These are phyloP conservation scores for Semicossyphus pulcher DNA, from an alignment of 2,113 vertebrate species.

Conservation along the genomic window DNA sequence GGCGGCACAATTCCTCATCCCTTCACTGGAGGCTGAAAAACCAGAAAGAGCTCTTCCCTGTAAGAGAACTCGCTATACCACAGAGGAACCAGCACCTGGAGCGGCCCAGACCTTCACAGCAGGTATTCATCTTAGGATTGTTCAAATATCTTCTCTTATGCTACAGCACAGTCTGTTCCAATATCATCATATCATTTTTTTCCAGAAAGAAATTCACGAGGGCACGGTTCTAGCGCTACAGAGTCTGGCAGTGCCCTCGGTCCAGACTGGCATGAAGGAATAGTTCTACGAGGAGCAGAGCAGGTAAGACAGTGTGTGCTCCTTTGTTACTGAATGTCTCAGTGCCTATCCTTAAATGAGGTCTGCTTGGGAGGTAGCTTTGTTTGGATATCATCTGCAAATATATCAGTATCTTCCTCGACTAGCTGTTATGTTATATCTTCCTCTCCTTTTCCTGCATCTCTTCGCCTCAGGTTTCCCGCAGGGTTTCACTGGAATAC, in stretches of 20 bases:
- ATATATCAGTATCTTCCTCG: background rate
- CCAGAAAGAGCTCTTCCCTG: conserved; percentile 75
- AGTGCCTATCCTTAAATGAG: background rate
- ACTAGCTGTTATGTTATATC: conserved; percentile 1
- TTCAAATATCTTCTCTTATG: background rate
- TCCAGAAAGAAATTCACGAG: conserved; percentile 73
- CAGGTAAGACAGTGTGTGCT: conserved; percentile 77
- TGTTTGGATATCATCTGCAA: background rate
- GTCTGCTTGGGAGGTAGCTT: background rate
- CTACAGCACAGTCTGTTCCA: background rate
- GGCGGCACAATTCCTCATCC: conserved; percentile 94
- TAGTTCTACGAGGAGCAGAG: conserved; percentile 88
- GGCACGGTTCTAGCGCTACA: conserved; percentile 23
- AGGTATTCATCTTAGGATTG: conserved; percentile 65
- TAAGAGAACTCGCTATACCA: conserved; percentile 90
- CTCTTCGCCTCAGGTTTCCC: conserved; percentile 82
- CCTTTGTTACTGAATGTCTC: background rate
- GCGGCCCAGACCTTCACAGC: conserved; percentile 63
- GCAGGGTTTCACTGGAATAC: conserved; percentile 89
- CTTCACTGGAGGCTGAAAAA: conserved; percentile 84
- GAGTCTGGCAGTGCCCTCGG: conserved; percentile 91
- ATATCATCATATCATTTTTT: background rate
- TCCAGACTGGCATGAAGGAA: conserved; percentile 94
- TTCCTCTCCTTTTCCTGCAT: background rate
- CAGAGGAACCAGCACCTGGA: conserved; percentile 66